Conservation (phyloP, 2,113 vertebrate genomes). For the Meles meles region DNA sequence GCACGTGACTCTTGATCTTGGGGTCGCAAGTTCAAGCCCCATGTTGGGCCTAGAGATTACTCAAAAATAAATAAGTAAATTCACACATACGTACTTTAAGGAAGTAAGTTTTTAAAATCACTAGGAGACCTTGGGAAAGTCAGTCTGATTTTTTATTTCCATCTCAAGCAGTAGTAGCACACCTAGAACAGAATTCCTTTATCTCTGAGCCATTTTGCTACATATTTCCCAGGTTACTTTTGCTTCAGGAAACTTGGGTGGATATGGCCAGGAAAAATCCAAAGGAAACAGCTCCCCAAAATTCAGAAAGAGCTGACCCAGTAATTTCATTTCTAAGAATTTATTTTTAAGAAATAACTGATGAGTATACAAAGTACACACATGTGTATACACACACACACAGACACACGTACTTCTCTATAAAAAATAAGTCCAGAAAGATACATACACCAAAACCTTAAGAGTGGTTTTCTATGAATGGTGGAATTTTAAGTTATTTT, state of each 20-base stretch:
- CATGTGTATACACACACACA: background rate
- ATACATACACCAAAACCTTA: background rate
- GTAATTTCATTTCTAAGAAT: background rate
- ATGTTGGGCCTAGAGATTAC: background rate
- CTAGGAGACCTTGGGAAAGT: background rate
- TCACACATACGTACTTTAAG: background rate
- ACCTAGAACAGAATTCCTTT: background rate
- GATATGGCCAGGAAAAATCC: background rate
- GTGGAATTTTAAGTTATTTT: background rate
- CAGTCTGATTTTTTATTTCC: background rate
- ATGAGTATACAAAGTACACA: background rate
- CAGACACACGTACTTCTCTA: background rate
- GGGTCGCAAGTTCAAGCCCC: background rate
- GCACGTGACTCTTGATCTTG: background rate
- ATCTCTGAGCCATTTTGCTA: background rate
- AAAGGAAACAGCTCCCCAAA: background rate
- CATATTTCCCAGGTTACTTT: background rate
- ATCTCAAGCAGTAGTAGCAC: background rate
- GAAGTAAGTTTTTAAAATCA: background rate
- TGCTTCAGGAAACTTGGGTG: background rate
- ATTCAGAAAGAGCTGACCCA: background rate
- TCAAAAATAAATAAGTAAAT: background rate
- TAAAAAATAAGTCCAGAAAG: background rate
- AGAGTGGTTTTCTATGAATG: background rate
- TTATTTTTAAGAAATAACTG: constrained; percentile 3